These are phyloP conservation scores for Trematocara zebra DNA, from an alignment of 2,113 vertebrate species.

Conservation along the genomic window DNA sequence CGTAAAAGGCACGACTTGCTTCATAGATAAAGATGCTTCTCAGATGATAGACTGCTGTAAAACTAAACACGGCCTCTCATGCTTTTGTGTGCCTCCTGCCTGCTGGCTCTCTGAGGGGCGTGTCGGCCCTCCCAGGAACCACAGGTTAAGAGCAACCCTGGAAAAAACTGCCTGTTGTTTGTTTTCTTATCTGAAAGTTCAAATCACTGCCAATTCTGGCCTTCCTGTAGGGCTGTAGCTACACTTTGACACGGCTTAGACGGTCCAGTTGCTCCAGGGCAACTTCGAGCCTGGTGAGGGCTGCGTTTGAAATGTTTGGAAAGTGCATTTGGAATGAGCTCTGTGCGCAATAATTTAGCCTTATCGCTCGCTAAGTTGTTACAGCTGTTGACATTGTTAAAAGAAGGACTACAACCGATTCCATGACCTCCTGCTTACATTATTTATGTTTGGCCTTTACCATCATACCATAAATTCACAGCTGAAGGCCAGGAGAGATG, in stretches of 20 bases:
- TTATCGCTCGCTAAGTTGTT: neutral
- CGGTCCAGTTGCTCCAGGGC: neutral
- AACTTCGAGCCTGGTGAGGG: neutral
- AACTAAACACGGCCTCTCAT: constrained; percentile 8
- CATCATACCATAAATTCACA: constrained; percentile 9
- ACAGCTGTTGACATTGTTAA: constrained; percentile 3
- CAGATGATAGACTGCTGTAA: constrained; percentile 7
- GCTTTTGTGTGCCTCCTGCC: constrained; percentile 1
- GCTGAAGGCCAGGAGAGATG: constrained; percentile 7
- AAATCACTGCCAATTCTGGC: constrained; percentile 46
- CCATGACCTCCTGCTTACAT: neutral
- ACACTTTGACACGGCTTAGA: neutral
- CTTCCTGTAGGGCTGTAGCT: constrained; percentile 33
- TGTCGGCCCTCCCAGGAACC: neutral
- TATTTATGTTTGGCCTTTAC: constrained; percentile 6
- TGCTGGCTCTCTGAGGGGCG: constrained; percentile 15
- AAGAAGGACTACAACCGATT: neutral
- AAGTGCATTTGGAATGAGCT: neutral
- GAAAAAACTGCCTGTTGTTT: constrained; percentile 30
- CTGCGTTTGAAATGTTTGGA: neutral
- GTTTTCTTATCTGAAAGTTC: constrained; percentile 51
- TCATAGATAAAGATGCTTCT: constrained; percentile 28
- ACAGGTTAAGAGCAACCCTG: constrained; percentile 29
- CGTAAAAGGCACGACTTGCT: constrained; percentile 26
- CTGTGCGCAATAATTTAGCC: neutral